A percentile compares a stretch with the other conserved stretches of the same genome.
These are phyloP conservation scores for Acrocyrtus sp. DNA, from an alignment of 2,888 invertebrate genomes.

Conservation along the genomic window DNA sequence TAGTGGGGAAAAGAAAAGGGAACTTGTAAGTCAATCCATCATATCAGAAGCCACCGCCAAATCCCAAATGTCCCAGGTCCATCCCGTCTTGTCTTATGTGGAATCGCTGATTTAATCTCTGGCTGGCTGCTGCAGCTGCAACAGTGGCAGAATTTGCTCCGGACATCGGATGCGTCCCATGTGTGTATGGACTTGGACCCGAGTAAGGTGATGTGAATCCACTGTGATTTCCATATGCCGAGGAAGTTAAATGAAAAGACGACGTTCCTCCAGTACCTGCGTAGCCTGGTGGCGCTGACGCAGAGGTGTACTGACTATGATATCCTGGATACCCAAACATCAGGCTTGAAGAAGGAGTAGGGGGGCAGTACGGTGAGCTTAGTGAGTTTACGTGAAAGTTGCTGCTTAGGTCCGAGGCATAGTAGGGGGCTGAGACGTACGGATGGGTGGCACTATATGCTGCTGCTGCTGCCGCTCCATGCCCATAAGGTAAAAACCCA, in stretches of 20 bases:
- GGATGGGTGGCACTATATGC: constrained; percentile 57
- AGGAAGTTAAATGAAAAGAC: constrained; percentile 59
- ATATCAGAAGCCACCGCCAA: constrained; percentile 70
- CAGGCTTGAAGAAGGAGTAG: constrained; percentile 57
- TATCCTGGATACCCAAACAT: constrained; percentile 63
- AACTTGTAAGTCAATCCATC: neutral
- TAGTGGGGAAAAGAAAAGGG: neutral
- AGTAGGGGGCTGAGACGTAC: constrained; percentile 60
- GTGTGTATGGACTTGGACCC: constrained; percentile 58
- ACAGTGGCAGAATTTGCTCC: constrained; percentile 35
- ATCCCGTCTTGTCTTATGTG: constrained; percentile 66
- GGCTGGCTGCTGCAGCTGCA: constrained; percentile 29
- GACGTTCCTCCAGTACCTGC: constrained; percentile 54
- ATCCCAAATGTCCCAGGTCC: constrained; percentile 68
- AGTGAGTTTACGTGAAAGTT: constrained; percentile 60
- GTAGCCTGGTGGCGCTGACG: constrained; percentile 41
- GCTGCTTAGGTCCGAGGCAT: constrained; percentile 60
- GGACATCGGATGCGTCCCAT: constrained; percentile 53
- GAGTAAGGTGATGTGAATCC: constrained; percentile 59
- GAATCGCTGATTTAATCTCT: constrained; percentile 57
- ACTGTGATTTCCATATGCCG: constrained; percentile 58
- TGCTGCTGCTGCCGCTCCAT: constrained; percentile 51
- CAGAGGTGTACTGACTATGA: constrained; percentile 57
- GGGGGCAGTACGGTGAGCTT: constrained; percentile 60
- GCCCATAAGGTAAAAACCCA: constrained; percentile 60